Evolutionary conservation across 2,797 vertebrate genomes (phyloP).

Genomic region (Bryconaethiops microstoma): DNA sequence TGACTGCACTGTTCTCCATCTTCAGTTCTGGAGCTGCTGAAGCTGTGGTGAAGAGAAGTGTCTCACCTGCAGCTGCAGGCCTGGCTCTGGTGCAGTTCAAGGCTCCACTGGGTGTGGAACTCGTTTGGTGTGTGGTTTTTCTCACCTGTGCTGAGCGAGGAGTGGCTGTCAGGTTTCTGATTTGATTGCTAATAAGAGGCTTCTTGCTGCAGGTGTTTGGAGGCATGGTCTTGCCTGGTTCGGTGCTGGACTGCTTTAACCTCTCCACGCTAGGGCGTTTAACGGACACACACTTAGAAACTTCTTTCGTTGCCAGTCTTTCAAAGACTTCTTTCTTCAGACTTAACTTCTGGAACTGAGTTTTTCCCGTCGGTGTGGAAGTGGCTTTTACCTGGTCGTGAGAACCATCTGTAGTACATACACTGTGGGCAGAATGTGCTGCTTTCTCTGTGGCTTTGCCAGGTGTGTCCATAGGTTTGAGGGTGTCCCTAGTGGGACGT

Average conservation of each 20-base stretch:
- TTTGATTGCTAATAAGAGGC: slow-evolving; percentile 46
- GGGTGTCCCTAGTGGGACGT: slow-evolving; percentile 45
- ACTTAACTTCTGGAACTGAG: slow-evolving; percentile 67
- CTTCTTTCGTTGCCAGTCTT: slow-evolving; percentile 67
- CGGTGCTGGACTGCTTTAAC: slow-evolving; percentile 50
- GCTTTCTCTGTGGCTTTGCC: slow-evolving; percentile 32
- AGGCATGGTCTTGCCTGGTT: slow-evolving; percentile 42
- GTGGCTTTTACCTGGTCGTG: slow-evolving; percentile 53
- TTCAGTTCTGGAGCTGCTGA: slow-evolving; percentile 67
- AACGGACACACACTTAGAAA: slow-evolving; percentile 46
- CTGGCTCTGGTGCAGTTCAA: slow-evolving; percentile 38
- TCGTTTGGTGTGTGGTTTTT: slow-evolving; percentile 49
- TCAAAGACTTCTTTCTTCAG: slow-evolving; percentile 70
- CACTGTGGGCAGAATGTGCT: background rate
- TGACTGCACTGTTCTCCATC: slow-evolving; percentile 89
- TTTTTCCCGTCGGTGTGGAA: slow-evolving; percentile 68
- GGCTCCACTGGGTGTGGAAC: slow-evolving; percentile 45
- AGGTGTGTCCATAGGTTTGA: slow-evolving; percentile 1
- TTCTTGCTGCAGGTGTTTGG: slow-evolving; percentile 50
- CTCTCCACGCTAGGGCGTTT: slow-evolving; percentile 70
- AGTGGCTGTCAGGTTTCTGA: slow-evolving; percentile 21
- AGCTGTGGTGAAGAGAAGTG: slow-evolving; percentile 43
- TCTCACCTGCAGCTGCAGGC: slow-evolving; percentile 5
- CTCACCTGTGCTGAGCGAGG: slow-evolving; percentile 48
- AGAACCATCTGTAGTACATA: slow-evolving; percentile 19